These are phyloP conservation scores for Diarsia rubi DNA, from an alignment of 2,888 invertebrate species.

Conservation along the genomic window DNA sequence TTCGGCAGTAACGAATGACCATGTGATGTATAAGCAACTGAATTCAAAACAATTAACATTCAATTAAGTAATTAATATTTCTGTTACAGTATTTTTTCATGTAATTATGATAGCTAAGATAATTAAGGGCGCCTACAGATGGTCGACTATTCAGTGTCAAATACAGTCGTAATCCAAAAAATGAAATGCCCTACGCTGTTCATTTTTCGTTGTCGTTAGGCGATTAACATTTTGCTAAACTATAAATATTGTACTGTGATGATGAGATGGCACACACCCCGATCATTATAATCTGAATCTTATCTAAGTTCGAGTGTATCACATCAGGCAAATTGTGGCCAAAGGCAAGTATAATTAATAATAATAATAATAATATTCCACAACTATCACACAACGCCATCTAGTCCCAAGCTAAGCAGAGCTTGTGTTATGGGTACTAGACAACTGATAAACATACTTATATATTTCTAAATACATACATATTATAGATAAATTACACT, in stretches of 20 bases:
- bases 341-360: too few species aligned
- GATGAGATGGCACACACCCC: not conserved
- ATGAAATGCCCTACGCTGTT: not conserved
- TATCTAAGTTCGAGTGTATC: not conserved
- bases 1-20: constrained; percentile 6
- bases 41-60: constrained; percentile 17
- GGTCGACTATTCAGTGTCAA: not conserved
- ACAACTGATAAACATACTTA: too few species aligned
- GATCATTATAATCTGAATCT: not conserved
- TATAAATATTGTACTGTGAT: not conserved
- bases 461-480: too few species aligned
- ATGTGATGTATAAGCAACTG: constrained; percentile 24
- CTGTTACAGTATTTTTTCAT: constrained; percentile 10
- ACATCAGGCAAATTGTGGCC: not conserved
- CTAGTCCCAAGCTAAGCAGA: too few species aligned
- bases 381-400: too few species aligned
- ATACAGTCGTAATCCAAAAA: not conserved
- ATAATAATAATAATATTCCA: too few species aligned
- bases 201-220: too few species aligned
- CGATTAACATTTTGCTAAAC: not conserved
- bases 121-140: constrained; percentile 17
- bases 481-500: too few species aligned
- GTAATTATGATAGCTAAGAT: not conserved
- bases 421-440: too few species aligned
- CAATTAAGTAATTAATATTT: constrained; percentile 26